phyloP scores from a whole-genome alignment of 2,888 invertebrate species.

The Gymnoscelis rufifasciata region DNA sequence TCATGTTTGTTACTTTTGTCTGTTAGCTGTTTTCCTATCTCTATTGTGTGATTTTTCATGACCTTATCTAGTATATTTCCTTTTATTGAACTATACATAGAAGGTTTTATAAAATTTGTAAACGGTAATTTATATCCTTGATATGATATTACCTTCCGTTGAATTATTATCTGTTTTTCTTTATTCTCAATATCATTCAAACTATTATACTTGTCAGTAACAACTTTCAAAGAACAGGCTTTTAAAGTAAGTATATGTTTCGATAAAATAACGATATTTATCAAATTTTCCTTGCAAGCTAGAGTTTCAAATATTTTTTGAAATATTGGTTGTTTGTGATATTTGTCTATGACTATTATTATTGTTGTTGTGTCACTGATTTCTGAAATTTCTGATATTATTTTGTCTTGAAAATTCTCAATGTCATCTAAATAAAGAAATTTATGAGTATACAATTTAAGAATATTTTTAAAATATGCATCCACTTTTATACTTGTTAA shows the following conservation, averaged over 20 bases:
- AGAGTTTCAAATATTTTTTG: neutral
- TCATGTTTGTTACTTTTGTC: neutral
- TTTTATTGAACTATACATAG: neutral
- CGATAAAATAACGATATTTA: neutral
- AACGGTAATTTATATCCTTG: constrained; percentile 9
- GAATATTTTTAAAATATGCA: neutral
- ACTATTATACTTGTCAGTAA: constrained; percentile 4
- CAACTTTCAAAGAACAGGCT: neutral
- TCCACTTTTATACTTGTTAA: constrained; percentile 7
- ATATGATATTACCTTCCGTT: neutral
- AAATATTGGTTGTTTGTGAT: neutral
- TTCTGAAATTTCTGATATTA: constrained; percentile 1
- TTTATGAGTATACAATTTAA: neutral
- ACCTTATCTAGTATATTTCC: constrained; percentile 6
- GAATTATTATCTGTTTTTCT: neutral
- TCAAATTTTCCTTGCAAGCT: too few relatives aligned
- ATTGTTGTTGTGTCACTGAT: neutral
- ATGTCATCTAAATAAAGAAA: constrained; percentile 2
- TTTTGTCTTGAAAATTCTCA: neutral
- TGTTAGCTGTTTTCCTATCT: constrained; percentile 2
- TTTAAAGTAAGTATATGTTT: neutral
- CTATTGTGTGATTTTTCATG: neutral
- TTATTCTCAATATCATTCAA: constrained; percentile 1
- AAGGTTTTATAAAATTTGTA: neutral
- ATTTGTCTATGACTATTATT: constrained; percentile 1